These are phyloP conservation scores for Anoplolepis gracilipes DNA, from an alignment of 1,140 invertebrate species.

Conservation along the genomic window DNA sequence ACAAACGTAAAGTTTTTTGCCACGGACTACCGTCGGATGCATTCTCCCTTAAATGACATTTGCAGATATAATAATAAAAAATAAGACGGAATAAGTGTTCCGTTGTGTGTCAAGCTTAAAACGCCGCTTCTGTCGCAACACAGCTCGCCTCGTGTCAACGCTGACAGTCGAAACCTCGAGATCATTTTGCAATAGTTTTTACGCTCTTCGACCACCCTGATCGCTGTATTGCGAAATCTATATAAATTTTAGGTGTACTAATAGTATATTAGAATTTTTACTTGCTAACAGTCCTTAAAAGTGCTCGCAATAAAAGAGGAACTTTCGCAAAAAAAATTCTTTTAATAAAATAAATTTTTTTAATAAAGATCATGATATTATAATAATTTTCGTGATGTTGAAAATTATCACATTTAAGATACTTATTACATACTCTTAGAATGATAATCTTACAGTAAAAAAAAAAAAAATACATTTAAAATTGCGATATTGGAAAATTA, in stretches of 20 bases:
- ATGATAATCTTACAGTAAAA: neutral
- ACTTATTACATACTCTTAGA: too few species aligned
- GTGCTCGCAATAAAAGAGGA: too few species aligned
- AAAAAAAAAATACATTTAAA: neutral
- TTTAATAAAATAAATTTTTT: too few species aligned
- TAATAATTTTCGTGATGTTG: too few species aligned
- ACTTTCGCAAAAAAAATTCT: too few species aligned
- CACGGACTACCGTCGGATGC: neutral
- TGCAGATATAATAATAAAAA: neutral
- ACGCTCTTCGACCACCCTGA: constrained; percentile 12
- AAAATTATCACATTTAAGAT: too few species aligned
- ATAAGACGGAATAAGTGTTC: constrained; percentile 9
- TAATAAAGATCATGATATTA: too few species aligned
- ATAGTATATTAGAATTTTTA: too few species aligned
- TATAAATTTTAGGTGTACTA: neutral
- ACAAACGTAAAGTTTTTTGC: constrained; percentile 37
- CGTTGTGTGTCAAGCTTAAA: constrained; percentile 38
- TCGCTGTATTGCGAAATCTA: constrained; percentile 9
- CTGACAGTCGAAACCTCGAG: constrained; percentile 22
- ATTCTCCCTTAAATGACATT: neutral
- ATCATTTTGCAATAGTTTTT: constrained; percentile 52
- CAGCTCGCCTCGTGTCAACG: constrained; percentile 11
- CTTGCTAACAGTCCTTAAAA: too few species aligned
- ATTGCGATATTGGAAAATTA: constrained; percentile 1
- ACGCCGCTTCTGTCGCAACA: constrained; percentile 26